A percentile compares a stretch with the other conserved stretches of the same genome.
Conservation (phyloP, 2,888 invertebrate species). For the Synergus umbraculus region DNA sequence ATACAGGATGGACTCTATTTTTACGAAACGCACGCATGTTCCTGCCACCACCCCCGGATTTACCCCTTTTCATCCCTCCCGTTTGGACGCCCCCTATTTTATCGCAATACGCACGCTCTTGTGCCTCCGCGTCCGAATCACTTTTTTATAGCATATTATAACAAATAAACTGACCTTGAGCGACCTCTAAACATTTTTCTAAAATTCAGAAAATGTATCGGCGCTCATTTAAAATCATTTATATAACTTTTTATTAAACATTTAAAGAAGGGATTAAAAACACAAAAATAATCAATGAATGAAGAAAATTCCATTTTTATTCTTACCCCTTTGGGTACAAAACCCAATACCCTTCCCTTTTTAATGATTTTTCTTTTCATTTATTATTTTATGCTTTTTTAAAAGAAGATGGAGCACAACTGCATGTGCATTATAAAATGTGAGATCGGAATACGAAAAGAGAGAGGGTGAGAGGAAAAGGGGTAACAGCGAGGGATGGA, state of each 20-base stretch:
- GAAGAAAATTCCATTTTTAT: neutral
- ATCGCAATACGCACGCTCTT: conserved; percentile 35
- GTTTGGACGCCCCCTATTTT: conserved; percentile 16
- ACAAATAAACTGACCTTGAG: too few species aligned
- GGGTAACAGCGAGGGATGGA: conserved; percentile 50
- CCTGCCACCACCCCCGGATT: conserved; percentile 24
- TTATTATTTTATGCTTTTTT: neutral
- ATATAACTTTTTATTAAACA: too few species aligned
- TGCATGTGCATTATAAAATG: neutral
- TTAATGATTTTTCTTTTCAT: neutral
- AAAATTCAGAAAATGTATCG: too few species aligned
- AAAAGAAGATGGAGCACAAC: neutral
- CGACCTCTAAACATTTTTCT: too few species aligned
- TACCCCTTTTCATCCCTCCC: conserved; percentile 19
- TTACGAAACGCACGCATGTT: conserved; percentile 34
- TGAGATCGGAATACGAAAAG: conserved; percentile 27
- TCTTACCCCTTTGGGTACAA: neutral
- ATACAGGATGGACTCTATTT: conserved; percentile 25
- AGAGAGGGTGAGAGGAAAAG: conserved; percentile 49
- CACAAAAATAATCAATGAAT: too few species aligned
- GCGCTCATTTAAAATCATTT: too few species aligned
- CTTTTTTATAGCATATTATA: neutral
- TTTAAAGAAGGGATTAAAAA: too few species aligned
- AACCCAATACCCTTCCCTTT: neutral
- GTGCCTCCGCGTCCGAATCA: neutral